phyloP scores from a whole-genome alignment of 1,140 invertebrate species.

The Drosophila miranda region DNA sequence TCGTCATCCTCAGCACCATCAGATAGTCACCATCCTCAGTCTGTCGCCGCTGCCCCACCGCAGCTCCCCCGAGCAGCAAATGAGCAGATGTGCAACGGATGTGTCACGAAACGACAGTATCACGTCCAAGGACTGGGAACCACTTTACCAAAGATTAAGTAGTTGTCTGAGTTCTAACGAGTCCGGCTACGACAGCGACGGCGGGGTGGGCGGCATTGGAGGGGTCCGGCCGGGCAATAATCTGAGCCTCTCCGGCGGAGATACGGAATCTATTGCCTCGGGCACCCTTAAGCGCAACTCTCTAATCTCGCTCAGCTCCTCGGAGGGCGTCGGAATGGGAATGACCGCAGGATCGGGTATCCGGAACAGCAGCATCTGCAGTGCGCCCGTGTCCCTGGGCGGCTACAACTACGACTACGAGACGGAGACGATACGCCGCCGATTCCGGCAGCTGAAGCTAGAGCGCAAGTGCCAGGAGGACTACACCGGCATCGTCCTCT shows the following conservation, averaged over 20 bases:
- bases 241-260: conserved; percentile 81
- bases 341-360: conserved; percentile 9
- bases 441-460: conserved; percentile 84
- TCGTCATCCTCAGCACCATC: too few species aligned
- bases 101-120: conserved; percentile 82
- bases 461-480: conserved; percentile 86
- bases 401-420: conserved; percentile 81
- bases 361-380: conserved; percentile 72
- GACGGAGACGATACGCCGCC: conserved; percentile 72
- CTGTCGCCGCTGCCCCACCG: conserved; percentile 55
- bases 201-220: conserved; percentile 83
- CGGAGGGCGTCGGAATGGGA: conserved; percentile 68
- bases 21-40: conserved; percentile 5
- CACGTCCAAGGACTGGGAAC: conserved; percentile 82
- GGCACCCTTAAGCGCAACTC: conserved; percentile 80
- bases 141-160: conserved; percentile 84
- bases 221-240: conserved; percentile 80
- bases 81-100: conserved; percentile 29
- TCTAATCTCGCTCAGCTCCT: conserved; percentile 76
- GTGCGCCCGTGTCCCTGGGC: conserved; percentile 69
- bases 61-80: conserved; percentile 58
- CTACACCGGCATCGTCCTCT: conserved; percentile 87
- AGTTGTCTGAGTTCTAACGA: conserved; percentile 91
- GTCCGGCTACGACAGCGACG: conserved; percentile 92
- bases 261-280: conserved; percentile 82